Conservation (phyloP, 2,113 vertebrate genomes). For the Festucalex cinctus region DNA sequence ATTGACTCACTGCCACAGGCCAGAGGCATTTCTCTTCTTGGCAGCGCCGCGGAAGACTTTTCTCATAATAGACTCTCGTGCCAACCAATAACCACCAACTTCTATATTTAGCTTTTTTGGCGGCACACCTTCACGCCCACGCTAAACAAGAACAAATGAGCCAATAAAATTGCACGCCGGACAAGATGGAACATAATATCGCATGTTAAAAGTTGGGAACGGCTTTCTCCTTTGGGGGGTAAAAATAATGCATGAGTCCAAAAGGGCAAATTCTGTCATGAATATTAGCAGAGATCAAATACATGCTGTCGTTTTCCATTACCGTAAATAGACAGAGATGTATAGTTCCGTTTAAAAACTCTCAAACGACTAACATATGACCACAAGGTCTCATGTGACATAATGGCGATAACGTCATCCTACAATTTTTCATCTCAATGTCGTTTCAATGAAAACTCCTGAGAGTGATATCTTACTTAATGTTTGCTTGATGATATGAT, state of each 20-base stretch:
- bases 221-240: not conserved
- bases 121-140: constrained; percentile 66
- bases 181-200: constrained; percentile 58
- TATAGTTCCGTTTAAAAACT: constrained; percentile 10
- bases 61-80: constrained; percentile 32
- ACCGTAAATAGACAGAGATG: constrained; percentile 8
- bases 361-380: not conserved
- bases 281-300: constrained; percentile 10
- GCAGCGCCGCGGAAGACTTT: not conserved
- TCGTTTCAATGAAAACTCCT: not conserved
- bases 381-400: not conserved
- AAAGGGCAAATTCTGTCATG: constrained; percentile 16
- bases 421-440: not conserved
- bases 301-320: not conserved
- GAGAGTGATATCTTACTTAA: not conserved
- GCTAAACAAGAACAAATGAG: constrained; percentile 58
- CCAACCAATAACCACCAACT: constrained; percentile 40
- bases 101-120: constrained; percentile 61
- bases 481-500: not conserved
- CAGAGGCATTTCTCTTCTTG: constrained; percentile 9
- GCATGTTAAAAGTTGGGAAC: constrained; percentile 19
- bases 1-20: constrained; percentile 4
- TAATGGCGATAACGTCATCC: not conserved
- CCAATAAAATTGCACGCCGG: constrained; percentile 57
- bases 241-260: constrained; percentile 7